Conservation (phyloP, 2,113 vertebrate genomes). For the Vulpes lagopus region DNA sequence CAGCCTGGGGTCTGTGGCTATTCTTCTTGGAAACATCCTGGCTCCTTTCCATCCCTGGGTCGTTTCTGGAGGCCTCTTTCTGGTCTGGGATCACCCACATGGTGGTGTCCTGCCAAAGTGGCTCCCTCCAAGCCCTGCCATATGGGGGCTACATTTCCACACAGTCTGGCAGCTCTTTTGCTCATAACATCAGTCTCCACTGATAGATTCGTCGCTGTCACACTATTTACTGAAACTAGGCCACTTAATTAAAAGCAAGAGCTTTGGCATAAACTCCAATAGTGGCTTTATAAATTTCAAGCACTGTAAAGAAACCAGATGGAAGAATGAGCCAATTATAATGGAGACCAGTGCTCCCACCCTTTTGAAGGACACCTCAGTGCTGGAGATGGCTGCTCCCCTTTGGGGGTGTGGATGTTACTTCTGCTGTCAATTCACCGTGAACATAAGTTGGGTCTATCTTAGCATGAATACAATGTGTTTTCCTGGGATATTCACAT, state of each 20-base stretch:
- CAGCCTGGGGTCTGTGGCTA: not conserved
- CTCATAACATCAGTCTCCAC: slow-evolving; percentile 59
- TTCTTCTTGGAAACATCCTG: not conserved
- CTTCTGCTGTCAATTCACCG: not conserved
- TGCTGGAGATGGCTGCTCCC: not conserved
- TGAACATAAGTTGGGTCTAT: not conserved
- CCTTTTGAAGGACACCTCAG: not conserved
- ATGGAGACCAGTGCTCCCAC: not conserved
- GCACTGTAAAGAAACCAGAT: slow-evolving; percentile 40
- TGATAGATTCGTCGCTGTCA: slow-evolving; percentile 54
- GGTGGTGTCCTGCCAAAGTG: not conserved
- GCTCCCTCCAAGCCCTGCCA: slow-evolving; percentile 4
- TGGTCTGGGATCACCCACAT: not conserved
- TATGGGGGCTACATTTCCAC: slow-evolving; percentile 59
- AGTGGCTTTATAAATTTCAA: slow-evolving; percentile 46
- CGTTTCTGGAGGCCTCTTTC: slow-evolving; percentile 33
- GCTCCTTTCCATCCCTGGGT: not conserved
- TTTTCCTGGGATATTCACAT: not conserved
- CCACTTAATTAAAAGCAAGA: slow-evolving; percentile 77
- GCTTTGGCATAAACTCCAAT: slow-evolving; percentile 70
- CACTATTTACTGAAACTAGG: slow-evolving; percentile 71
- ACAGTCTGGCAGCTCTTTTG: not conserved
- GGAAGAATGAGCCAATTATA: slow-evolving; percentile 10
- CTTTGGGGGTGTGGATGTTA: fast-evolving
- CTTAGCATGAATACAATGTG: not conserved